Evolutionary conservation across 2,888 invertebrate species (phyloP), one percentile per base, ranked within the genome.

Genomic region (Chaitophorus viminalis): DNA sequence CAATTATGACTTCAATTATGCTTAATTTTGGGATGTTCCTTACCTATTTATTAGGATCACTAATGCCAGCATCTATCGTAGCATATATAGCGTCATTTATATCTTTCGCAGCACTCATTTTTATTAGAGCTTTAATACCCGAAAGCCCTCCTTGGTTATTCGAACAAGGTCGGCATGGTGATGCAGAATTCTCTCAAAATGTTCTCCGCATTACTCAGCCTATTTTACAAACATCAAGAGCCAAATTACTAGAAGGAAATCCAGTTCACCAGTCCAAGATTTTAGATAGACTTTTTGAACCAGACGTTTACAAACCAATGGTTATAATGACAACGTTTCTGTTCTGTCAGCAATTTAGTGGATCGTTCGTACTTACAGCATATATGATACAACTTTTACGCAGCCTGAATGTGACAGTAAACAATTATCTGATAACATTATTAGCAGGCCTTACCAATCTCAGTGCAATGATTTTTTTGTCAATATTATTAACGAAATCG

Each of bases 271-370:
- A 33, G 46, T 76, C 84, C 2, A 65, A 46, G 8, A 46, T 79
- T 3, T 39, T 87, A 4, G 60, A 79, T 29, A n/a, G 86, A 17
- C 81, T 89, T 14, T 25, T 18, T 54, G 91, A 91, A 85, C 91
- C 92, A 0, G 91, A 91, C 68, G 92, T 92, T 2, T 90, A 92
- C 75, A 91, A 92, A 79, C 93, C 93, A 0, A 92, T 93, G 82
- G 76, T 90, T 2, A 91, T 93, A 18, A 92, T 93, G 89, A 89
- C 92, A 0, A 89, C 90, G 0, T 93, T 91, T 89, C 93, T 93
- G 90, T 92, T 93, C 89, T 93, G 93, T 90, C 93, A 93, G 90
- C 94, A 94, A 90, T 93, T 93, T 89, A 92, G 93, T 3, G 94
- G 93, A 0, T 91, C 92, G 6, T 93, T 93, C 89, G 92, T 93